Percentiles rank a stretch among this genome's conserved stretches.
These are phyloP conservation scores for Platichthys stellatus DNA, from an alignment of 2,113 vertebrate species.

Conservation along the genomic window DNA sequence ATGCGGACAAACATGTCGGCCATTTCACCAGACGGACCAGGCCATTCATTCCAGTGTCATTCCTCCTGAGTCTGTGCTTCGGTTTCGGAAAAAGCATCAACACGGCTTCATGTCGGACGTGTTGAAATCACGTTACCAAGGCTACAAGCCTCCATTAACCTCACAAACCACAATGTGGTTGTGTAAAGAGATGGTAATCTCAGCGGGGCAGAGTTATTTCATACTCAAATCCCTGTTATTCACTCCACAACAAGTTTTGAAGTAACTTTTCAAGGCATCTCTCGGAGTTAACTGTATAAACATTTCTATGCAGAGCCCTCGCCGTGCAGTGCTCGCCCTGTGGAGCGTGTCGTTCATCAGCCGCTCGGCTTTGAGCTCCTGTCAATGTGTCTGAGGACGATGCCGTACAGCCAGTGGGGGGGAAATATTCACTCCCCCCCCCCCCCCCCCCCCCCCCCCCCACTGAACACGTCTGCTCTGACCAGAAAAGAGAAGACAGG, in stretches of 20 bases:
- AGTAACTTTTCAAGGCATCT: constrained; percentile 35
- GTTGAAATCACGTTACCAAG: constrained; percentile 24
- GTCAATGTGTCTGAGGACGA: constrained; percentile 48
- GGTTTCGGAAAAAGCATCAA: constrained; percentile 30
- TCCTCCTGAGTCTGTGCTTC: constrained; percentile 1
- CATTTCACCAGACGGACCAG: constrained; percentile 16
- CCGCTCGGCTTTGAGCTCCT: constrained; percentile 44
- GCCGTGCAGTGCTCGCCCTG: neutral
- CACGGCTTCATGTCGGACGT: constrained; percentile 1
- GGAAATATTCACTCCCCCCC: constrained; percentile 18
- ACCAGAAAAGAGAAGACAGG: constrained; percentile 32
- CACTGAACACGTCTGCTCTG: constrained; percentile 19
- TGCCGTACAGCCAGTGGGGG: constrained; percentile 24
- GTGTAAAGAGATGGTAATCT: constrained; percentile 14
- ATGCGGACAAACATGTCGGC: constrained; percentile 29
- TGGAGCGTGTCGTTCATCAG: constrained; percentile 49
- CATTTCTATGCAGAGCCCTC: constrained; percentile 46
- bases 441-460: neutral
- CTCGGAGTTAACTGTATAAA: constrained; percentile 26
- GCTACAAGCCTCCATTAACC: constrained; percentile 36
- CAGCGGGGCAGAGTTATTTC: constrained; percentile 29
- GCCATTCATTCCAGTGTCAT: neutral
- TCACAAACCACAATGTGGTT: constrained; percentile 36
- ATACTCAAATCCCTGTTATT: constrained; percentile 29
- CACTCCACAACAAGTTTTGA: constrained; percentile 20